Evolutionary conservation across 2,888 invertebrate genomes (phyloP), one percentile per base, ranked within the genome.

Genomic region (Lepidonotus clava): DNA sequence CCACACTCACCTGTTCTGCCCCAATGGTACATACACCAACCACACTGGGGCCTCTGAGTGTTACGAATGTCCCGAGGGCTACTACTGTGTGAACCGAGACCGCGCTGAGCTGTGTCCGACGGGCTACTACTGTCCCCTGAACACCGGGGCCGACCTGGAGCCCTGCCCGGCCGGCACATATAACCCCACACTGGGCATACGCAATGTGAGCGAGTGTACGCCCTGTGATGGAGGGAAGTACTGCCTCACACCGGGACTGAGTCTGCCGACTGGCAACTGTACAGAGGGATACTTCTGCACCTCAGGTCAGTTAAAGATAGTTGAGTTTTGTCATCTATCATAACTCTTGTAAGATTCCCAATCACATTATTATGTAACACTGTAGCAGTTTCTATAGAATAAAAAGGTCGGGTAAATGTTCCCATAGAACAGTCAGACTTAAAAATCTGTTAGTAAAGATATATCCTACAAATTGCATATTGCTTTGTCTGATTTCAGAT

Each of bases 1-100:
- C 4, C 87, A 90, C n/a, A 89, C 90, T 18, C 91, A 92, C 84
- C 80, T 89, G 24, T 91, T 88, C 90, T 93, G 93, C 90, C 90
- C 92, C 5, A 93, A 93, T 87, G 93, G 93, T 5, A 93, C 93
- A 28, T 93, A 92, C 90, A 92, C 92, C 8, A 93, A 93, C 89
- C 92, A 93, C 89, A 91, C 92, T 1, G 93, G 93, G 14, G 91
- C 93, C 0, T 88, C 91, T 0, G 85, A 56, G 5, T 93, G 93
- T 88, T 92, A 93, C 76, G 91, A 91, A 77, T 93, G 93, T 71
- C 93, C 93, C 6, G 92, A 90, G 41, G 93, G 93, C 6, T 91
- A 91, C 86, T 93, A 91, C 90, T 93, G 93, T 88, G 90, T 90
- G 8, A 91, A 91, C 88, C 87, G 92, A 83, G 92, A 92, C 89